Conservation (phyloP, 2,113 vertebrate genomes). For the Lycocorax pyrrhopterus region DNA sequence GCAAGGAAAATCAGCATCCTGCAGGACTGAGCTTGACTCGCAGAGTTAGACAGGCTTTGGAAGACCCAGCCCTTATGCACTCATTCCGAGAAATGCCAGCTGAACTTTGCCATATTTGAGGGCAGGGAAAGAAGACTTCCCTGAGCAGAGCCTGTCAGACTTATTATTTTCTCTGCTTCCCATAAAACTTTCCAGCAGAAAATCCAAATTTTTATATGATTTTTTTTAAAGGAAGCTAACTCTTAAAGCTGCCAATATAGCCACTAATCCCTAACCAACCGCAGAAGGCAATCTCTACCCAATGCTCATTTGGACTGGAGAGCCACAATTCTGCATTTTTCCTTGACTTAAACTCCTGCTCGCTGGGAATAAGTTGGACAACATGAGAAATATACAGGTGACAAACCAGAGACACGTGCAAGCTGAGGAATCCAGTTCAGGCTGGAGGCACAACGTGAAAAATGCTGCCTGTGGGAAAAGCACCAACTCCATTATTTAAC, state of each 20-base stretch:
- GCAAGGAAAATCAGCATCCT: background rate
- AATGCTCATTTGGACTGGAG: background rate
- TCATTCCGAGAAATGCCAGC: background rate
- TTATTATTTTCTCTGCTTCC: background rate
- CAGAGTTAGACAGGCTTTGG: background rate
- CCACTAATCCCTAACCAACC: background rate
- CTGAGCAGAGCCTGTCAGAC: background rate
- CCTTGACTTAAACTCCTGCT: background rate
- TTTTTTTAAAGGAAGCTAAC: background rate
- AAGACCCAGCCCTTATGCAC: background rate
- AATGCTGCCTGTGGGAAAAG: background rate
- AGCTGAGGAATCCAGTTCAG: background rate
- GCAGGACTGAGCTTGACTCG: background rate
- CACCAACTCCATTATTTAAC: background rate
- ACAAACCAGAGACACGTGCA: background rate
- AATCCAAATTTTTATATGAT: background rate
- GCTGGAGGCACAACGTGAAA: background rate
- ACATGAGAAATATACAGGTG: background rate
- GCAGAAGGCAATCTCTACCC: background rate
- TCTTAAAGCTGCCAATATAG: background rate
- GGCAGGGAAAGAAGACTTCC: background rate
- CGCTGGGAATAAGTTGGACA: background rate
- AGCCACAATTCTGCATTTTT: background rate
- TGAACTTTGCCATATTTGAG: background rate
- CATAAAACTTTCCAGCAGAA: background rate